Evolutionary conservation across 2,797 vertebrate genomes (phyloP).

Genomic region (Dryobates pubescens): DNA sequence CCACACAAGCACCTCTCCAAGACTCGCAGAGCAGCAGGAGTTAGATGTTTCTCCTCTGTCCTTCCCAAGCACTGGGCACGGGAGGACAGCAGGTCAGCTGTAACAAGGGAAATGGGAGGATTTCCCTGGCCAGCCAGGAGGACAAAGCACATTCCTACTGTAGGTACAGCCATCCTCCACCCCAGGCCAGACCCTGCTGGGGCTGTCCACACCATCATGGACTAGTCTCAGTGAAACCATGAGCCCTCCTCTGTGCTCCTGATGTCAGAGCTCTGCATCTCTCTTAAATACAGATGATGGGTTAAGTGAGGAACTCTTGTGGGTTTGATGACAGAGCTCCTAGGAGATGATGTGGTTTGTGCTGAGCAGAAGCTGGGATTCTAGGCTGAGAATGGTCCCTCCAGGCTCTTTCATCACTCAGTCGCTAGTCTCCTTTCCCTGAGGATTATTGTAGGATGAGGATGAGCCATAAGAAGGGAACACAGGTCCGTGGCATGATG

Average conservation of each 20-base stretch:
- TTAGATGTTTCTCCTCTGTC: background rate
- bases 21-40: background rate
- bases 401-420: background rate
- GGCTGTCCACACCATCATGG: background rate
- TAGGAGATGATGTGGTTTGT: background rate
- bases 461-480: fast-evolving
- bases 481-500: fast-evolving
- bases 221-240: background rate
- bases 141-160: background rate
- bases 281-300: fast-evolving
- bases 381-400: background rate
- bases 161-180: fast-evolving
- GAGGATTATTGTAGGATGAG: background rate
- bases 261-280: background rate
- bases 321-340: background rate
- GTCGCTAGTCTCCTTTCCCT: background rate
- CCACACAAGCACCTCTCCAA: slow-evolving; percentile 22
- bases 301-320: background rate
- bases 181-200: background rate
- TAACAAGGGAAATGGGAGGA: background rate
- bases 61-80: fast-evolving
- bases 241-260: background rate
- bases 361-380: background rate
- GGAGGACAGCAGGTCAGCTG: fast-evolving
- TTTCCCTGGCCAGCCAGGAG: background rate